phyloP scores from a whole-genome alignment of 1,140 invertebrate species.

The Pararge aegeria region DNA sequence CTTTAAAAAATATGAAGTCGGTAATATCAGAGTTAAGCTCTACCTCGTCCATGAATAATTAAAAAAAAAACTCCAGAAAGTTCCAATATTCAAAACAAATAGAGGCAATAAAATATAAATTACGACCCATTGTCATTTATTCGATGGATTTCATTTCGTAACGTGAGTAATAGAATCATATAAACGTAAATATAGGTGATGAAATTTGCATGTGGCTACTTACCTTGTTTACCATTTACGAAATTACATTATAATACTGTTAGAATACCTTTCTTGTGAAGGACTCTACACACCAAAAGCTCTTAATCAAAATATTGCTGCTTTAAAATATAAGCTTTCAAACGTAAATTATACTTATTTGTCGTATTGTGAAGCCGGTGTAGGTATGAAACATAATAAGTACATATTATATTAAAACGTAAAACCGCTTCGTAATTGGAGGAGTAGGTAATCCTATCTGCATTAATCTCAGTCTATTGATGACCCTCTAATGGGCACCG shows the following conservation, averaged over 20 bases:
- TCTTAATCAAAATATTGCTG: not conserved
- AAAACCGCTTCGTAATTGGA: too few relatives aligned
- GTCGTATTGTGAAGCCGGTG: too few relatives aligned
- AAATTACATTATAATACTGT: slow-evolving; percentile 21
- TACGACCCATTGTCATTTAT: not conserved
- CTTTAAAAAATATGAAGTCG: too few relatives aligned
- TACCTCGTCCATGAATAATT: too few relatives aligned
- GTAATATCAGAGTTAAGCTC: too few relatives aligned
- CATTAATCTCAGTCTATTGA: too few relatives aligned
- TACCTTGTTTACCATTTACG: slow-evolving; percentile 17
- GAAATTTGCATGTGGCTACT: slow-evolving; percentile 1
- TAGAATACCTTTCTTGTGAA: not conserved
- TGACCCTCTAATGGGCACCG: too few relatives aligned
- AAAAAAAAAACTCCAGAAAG: not conserved
- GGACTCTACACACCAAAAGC: not conserved
- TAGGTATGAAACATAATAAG: too few relatives aligned
- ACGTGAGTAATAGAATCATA: not conserved
- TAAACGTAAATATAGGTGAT: slow-evolving; percentile 3
- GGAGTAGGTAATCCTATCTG: too few relatives aligned
- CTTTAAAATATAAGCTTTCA: too few relatives aligned
- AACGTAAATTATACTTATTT: too few relatives aligned
- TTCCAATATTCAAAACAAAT: not conserved
- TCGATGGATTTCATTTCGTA: not conserved
- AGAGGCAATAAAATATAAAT: not conserved
- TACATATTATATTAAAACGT: too few relatives aligned